Percentiles rank a stretch among this genome's conserved stretches.
Conservation (phyloP, 2,797 vertebrate species). For the Moxostoma hubbsi region DNA sequence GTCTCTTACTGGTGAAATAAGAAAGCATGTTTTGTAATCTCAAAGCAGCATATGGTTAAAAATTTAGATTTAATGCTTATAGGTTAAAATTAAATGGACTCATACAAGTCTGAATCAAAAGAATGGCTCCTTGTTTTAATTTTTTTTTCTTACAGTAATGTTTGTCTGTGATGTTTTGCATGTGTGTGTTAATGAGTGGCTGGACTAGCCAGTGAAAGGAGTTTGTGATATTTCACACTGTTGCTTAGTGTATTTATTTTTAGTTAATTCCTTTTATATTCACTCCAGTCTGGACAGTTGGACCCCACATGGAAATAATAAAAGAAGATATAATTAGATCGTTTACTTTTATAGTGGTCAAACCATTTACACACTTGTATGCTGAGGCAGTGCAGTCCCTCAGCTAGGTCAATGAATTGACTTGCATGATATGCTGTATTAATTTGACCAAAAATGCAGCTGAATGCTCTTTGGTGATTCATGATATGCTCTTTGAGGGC, state of each 20-base stretch:
- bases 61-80: slow-evolving; percentile 67
- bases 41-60: slow-evolving; percentile 68
- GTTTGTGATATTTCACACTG: too few relatives aligned
- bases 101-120: slow-evolving; percentile 61
- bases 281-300: neutral
- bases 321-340: neutral
- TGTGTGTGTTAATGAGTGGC: neutral
- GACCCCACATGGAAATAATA: neutral
- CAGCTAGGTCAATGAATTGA: neutral
- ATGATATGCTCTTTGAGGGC: slow-evolving; percentile 37
- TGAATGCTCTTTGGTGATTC: slow-evolving; percentile 8
- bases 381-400: neutral
- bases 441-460: slow-evolving; percentile 17
- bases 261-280: neutral
- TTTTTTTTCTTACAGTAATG: neutral
- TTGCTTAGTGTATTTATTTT: slow-evolving; percentile 10
- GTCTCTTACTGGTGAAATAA: slow-evolving; percentile 63
- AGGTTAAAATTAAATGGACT: slow-evolving; percentile 68
- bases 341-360: slow-evolving; percentile 27
- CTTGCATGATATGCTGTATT: neutral
- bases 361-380: slow-evolving; percentile 25
- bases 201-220: too few relatives aligned
- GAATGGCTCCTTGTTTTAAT: slow-evolving; percentile 36
- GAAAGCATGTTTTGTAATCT: slow-evolving; percentile 66
- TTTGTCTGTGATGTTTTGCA: slow-evolving; percentile 24